A percentile compares a stretch with the other conserved stretches of the same genome.
Conservation (phyloP, 2,888 invertebrate species). For the Cancer borealis region DNA sequence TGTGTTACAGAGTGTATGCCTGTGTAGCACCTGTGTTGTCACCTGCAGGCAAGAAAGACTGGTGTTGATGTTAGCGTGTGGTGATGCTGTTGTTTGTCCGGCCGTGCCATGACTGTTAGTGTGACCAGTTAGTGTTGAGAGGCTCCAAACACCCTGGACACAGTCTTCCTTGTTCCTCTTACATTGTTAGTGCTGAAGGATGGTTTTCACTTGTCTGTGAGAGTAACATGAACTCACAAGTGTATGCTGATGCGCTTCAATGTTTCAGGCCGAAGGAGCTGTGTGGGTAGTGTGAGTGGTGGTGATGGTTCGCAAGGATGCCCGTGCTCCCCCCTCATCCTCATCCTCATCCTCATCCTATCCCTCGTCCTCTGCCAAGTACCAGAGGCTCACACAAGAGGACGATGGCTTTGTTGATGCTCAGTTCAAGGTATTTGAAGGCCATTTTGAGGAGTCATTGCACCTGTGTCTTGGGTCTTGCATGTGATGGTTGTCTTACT, state of each 20-base stretch:
- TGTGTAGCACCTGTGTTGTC: background rate
- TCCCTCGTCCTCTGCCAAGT: conserved; percentile 51
- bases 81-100: no score
- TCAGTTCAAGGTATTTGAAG: conserved; percentile 75
- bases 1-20: no score
- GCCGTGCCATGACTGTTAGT: background rate
- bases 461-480: background rate
- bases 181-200: background rate
- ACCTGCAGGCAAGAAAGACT: background rate
- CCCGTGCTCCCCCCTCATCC: conserved; percentile 57
- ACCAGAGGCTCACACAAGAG: conserved; percentile 75
- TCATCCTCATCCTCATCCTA: conserved; percentile 12
- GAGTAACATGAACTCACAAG: background rate
- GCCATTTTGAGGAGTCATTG: background rate
- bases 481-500: background rate
- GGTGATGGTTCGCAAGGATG: conserved; percentile 71
- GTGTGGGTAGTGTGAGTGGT: conserved; percentile 27
- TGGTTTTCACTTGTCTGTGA: background rate
- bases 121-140: background rate
- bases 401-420: conserved; percentile 77
- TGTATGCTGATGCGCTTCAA: conserved; percentile 18
- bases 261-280: conserved; percentile 42
- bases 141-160: background rate
- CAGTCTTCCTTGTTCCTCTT: background rate
- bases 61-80: background rate